Conservation (phyloP, 92 coral and sea anemone genomes). For the Parazoanthus atlanticus region DNA sequence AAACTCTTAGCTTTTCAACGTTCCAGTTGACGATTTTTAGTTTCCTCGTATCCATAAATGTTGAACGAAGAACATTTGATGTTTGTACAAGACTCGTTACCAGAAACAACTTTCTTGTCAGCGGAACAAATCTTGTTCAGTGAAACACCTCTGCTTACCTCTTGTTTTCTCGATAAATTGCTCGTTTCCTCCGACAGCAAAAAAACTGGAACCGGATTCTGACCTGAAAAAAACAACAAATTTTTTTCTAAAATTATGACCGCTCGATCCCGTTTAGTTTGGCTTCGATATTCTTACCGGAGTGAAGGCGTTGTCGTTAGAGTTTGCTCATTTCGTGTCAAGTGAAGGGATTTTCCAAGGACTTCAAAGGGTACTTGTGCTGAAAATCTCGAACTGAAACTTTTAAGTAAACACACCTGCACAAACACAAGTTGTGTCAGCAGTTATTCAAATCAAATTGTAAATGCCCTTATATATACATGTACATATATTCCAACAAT, state of each 20-base stretch:
- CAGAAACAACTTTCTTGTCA: background rate
- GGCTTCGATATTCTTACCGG: background rate
- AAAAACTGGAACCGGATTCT: background rate
- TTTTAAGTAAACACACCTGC: conserved; percentile 17
- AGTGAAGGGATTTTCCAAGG: background rate
- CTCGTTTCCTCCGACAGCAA: background rate
- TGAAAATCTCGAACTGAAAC: background rate
- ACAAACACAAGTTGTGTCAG: conserved; percentile 3
- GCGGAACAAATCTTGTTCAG: background rate
- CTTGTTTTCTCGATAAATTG: background rate
- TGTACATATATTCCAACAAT: background rate
- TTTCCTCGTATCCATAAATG: background rate
- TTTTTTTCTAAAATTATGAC: background rate
- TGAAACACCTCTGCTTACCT: background rate
- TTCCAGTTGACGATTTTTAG: background rate
- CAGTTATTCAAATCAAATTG: conserved; percentile 9
- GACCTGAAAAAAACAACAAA: background rate
- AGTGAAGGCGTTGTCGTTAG: background rate
- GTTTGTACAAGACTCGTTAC: background rate
- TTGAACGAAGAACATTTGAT: background rate
- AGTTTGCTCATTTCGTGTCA: background rate
- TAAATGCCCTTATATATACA: background rate
- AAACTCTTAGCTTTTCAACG: background rate
- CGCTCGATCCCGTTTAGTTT: background rate
- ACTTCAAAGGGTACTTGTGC: background rate